phyloP scores from a whole-genome alignment of 2,113 vertebrate genomes.

The Apodemus sylvaticus region DNA sequence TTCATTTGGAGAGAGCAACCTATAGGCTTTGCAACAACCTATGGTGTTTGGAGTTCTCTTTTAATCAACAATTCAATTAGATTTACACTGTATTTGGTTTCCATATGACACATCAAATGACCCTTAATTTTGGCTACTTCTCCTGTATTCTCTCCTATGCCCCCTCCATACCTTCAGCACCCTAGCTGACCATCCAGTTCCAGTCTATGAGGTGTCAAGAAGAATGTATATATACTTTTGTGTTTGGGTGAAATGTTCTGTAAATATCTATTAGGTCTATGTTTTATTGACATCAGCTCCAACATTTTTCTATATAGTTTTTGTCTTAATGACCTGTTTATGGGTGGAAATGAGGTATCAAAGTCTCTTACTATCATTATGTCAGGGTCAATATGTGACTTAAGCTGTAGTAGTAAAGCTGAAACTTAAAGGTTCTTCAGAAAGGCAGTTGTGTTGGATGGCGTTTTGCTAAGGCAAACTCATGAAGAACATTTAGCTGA shows the following conservation, averaged over 20 bases:
- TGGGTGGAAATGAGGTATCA: background rate
- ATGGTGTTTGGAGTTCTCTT: too few relatives aligned
- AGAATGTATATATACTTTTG: background rate
- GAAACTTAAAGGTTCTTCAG: too few relatives aligned
- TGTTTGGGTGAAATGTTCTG: background rate
- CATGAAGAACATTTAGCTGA: too few relatives aligned
- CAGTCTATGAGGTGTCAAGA: background rate
- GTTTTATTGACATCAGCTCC: background rate
- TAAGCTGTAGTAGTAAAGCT: background rate
- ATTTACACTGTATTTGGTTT: background rate
- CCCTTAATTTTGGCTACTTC: background rate
- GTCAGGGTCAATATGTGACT: background rate
- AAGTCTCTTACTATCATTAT: background rate
- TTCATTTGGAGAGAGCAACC: background rate
- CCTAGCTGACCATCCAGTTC: background rate
- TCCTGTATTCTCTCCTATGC: background rate
- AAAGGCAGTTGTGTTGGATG: too few relatives aligned
- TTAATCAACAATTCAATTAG: background rate
- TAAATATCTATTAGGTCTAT: background rate
- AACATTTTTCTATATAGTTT: background rate
- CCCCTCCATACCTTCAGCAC: background rate
- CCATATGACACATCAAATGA: background rate
- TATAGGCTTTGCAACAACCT: background rate
- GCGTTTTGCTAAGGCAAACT: too few relatives aligned
- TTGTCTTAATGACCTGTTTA: background rate